Conservation (phyloP, 1,140 invertebrate species). For the Aricia agestis region DNA sequence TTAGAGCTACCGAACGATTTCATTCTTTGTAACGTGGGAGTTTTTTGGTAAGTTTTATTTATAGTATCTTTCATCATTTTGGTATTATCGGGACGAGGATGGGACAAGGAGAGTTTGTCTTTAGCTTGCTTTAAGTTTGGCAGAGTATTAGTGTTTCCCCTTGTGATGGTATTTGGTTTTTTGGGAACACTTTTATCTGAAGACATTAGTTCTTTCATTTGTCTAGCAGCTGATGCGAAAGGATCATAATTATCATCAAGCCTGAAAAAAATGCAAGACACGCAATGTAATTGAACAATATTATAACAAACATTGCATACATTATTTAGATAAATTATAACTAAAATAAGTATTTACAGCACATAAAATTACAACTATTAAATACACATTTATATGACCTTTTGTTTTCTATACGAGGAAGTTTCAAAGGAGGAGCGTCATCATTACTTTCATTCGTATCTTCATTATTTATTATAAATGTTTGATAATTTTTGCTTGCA, state of each 20-base stretch:
- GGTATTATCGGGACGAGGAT: conserved; percentile 48
- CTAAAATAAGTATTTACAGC: not conserved
- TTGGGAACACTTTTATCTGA: conserved; percentile 70
- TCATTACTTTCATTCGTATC: conserved; percentile 45
- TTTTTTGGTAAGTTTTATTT: conserved; percentile 71
- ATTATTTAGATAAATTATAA: not conserved
- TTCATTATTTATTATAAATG: conserved; percentile 54
- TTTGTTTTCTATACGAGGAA: conserved; percentile 62
- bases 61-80: conserved; percentile 71
- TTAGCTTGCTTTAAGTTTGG: conserved; percentile 47
- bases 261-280: conserved; percentile 49
- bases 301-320: not conserved
- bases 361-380: not conserved
- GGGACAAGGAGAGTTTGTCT: conserved; percentile 44
- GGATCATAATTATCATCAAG: conserved; percentile 70
- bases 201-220: conserved; percentile 75
- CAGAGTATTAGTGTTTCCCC: conserved; percentile 64
- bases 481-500: conserved; percentile 48
- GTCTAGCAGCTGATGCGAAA: conserved; percentile 69
- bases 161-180: conserved; percentile 54
- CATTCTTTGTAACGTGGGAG: conserved; percentile 69
- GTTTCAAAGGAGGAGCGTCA: conserved; percentile 62
- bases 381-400: conserved; percentile 37
- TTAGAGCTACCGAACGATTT: conserved; percentile 71
- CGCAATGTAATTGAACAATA: not conserved